Evolutionary conservation across 2,888 invertebrate species (phyloP).

Genomic region (Epistrophe eligans): DNA sequence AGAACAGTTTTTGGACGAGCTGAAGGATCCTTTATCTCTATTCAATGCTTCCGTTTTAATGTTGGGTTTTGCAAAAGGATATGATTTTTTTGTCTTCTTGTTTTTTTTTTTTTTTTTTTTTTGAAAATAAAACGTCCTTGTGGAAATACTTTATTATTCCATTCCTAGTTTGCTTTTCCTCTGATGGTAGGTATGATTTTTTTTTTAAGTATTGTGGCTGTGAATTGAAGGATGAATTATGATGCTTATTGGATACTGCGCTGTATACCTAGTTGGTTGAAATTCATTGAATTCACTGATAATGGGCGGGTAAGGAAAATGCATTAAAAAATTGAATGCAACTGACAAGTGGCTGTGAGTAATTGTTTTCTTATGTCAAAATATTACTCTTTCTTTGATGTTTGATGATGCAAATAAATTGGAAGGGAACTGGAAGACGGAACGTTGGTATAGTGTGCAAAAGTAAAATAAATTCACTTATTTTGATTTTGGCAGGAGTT

Average conservation of each 20-base stretch:
- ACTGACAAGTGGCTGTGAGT: conserved; percentile 73
- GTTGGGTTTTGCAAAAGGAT: conserved; percentile 52
- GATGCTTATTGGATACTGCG: conserved; percentile 67
- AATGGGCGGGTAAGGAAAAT: conserved; percentile 22
- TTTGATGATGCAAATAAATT: conserved; percentile 6
- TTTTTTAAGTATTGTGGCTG: conserved; percentile 55
- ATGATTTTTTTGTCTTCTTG: not conserved
- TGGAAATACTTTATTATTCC: conserved; percentile 46
- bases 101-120: not conserved
- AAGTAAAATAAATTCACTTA: no score
- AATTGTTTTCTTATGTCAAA: conserved; percentile 68
- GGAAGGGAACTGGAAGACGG: not conserved
- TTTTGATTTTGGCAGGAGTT: no score
- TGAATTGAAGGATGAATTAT: conserved; percentile 76
- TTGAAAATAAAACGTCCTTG: conserved; percentile 6
- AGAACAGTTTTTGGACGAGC: conserved; percentile 63
- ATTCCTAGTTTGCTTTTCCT: conserved; percentile 30
- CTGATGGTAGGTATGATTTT: conserved; percentile 12
- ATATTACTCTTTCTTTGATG: conserved; percentile 4
- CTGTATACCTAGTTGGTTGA: not conserved
- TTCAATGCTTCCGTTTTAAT: conserved; percentile 70
- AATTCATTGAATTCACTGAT: conserved; percentile 17
- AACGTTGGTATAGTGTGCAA: no score
- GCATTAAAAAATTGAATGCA: conserved; percentile 68
- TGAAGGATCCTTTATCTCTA: conserved; percentile 70